Conservation (phyloP, 2,113 vertebrate genomes). For the Lutjanus erythropterus region DNA sequence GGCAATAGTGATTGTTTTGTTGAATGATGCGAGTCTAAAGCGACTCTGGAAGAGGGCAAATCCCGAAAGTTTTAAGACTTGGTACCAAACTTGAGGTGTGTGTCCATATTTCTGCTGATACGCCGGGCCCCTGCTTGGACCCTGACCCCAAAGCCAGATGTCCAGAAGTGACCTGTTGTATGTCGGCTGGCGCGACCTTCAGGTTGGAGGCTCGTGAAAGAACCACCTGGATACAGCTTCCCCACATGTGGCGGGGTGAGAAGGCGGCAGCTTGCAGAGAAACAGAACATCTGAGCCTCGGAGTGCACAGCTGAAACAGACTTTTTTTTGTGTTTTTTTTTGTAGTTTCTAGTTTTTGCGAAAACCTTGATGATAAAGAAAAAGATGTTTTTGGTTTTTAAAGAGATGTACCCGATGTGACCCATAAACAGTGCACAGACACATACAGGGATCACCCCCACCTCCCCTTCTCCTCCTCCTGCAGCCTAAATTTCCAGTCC, state of each 20-base stretch:
- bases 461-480: constrained; percentile 22
- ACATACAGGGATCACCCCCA: constrained; percentile 66
- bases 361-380: constrained; percentile 68
- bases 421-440: constrained; percentile 82
- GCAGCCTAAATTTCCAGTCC: constrained; percentile 52
- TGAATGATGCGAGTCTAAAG: constrained; percentile 73
- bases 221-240: constrained; percentile 64
- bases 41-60: constrained; percentile 77
- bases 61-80: constrained; percentile 80
- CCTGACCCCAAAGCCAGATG: constrained; percentile 55
- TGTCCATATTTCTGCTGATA: constrained; percentile 66
- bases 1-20: constrained; percentile 86
- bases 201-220: constrained; percentile 40
- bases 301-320: constrained; percentile 71
- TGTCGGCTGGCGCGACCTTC: constrained; percentile 40
- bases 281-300: constrained; percentile 72
- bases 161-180: constrained; percentile 54
- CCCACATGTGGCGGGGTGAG: constrained; percentile 44
- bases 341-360: constrained; percentile 62
- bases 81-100: constrained; percentile 79
- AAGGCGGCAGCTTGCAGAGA: constrained; percentile 70
- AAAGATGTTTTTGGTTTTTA: constrained; percentile 79
- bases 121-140: constrained; percentile 48
- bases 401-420: constrained; percentile 83
- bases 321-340: constrained; percentile 36